Conservation (phyloP, 2,888 invertebrate species). For the Cryptocephalus moraei region DNA sequence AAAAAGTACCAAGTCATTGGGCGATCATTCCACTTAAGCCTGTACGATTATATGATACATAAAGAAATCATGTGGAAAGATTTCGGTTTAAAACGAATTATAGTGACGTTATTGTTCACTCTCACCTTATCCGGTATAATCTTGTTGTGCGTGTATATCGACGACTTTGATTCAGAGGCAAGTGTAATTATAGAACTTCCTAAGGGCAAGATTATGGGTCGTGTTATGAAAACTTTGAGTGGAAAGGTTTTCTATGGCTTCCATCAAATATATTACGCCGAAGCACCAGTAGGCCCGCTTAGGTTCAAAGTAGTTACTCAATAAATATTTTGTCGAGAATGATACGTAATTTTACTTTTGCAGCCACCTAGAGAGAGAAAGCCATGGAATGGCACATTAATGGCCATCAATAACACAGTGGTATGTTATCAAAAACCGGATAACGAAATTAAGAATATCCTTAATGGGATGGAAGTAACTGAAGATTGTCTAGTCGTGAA, state of each 20-base stretch:
- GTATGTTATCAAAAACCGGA: constrained; percentile 5
- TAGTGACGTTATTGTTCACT: no score
- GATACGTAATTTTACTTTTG: not conserved
- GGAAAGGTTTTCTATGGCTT: not conserved
- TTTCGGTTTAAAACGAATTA: no score
- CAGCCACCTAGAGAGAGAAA: constrained; percentile 3
- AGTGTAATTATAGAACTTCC: not conserved
- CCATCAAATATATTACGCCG: not conserved
- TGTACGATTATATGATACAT: no score
- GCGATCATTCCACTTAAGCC: no score
- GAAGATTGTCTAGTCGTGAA: constrained; percentile 7
- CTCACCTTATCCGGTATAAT: no score
- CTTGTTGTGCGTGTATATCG: no score
- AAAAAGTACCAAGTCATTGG: no score
- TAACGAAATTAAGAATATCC: not conserved
- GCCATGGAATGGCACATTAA: constrained; percentile 3
- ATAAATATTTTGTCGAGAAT: not conserved
- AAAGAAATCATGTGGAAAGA: no score
- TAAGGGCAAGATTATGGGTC: not conserved
- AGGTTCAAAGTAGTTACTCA: not conserved
- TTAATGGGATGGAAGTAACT: not conserved
- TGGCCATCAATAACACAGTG: constrained; percentile 4
- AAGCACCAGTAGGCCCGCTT: no score
- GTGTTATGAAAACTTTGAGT: not conserved
- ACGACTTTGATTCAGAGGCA: not conserved